Base-by-base conservation (phyloP, 2,888 invertebrate genomes). In the Caradrina clavipalpis region DNA sequence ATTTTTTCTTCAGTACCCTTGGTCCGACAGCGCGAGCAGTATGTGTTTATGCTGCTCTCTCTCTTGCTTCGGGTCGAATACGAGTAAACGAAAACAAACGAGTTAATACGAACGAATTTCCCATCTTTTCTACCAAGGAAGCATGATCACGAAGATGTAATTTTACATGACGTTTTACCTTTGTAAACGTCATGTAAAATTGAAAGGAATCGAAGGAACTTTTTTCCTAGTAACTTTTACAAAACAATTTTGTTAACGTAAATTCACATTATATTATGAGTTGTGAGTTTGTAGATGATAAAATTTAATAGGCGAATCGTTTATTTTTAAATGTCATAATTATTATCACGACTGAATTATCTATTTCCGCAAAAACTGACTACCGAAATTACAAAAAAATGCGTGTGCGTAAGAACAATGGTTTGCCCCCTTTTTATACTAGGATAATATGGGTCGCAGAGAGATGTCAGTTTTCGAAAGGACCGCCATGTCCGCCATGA, bases 361-460 rank as follows among this genome's bases (percentile, higher is more conserved):
- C 19, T 50, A 55, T 58, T 61, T 60, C 11, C 10, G 57, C 17
- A 19, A 21, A 53, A 67, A 19, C 10, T 17, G 39, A 55, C 35
- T 54, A 71, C 62, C 59, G 65, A 58, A 75, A 78, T 81, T 81
- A 77, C 78, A 84, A 93, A 93, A 94, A 94, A 95, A 91, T 95
- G 95, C 95, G 96, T 96, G 95, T 96, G 95, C 95, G 96, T 96
- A 94, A 94, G 94, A 96, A 96, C 96, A 96, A 96, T 96, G 95
- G 94, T 91, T 92, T 96, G 96, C 95, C 95, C 96, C 96, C 96
- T 96, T 96, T 96, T 96, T 93, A 87, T 95, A 96, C 95, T 93
- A 96, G 96, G 96, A 86, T 79, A 87, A 88, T 94, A 96, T 94
- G 88, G 90, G 88, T 84, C 65, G 86, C 71, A 76, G 85, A 87